Percentiles rank a stretch among this genome's conserved stretches.
phyloP scores from a whole-genome alignment of 64 coral and sea anemone genomes.

The Pachyseris speciosa region DNA sequence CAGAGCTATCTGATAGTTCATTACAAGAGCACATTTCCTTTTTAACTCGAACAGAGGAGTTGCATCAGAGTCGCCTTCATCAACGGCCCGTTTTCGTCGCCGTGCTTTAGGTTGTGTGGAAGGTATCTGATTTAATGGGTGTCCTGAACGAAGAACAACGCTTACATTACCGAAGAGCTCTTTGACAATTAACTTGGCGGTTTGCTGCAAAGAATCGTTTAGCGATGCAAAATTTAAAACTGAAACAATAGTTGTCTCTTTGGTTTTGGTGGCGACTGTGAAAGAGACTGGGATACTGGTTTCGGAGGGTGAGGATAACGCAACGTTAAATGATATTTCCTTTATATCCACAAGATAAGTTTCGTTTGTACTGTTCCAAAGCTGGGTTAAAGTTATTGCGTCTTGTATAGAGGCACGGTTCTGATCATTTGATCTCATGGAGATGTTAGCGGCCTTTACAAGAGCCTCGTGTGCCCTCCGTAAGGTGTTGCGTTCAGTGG shows the following conservation, averaged over 20 bases:
- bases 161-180: conserved; percentile 25
- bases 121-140: conserved; percentile 10
- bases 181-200: conserved; percentile 4
- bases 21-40: conserved; percentile 56
- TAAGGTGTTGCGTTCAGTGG: conserved; percentile 15
- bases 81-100: conserved; percentile 10
- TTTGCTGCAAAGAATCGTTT: not conserved
- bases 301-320: not conserved
- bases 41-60: conserved; percentile 21
- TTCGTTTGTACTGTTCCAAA: not conserved
- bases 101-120: not conserved
- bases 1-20: conserved; percentile 51
- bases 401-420: conserved; percentile 20
- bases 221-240: not conserved
- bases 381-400: conserved; percentile 4
- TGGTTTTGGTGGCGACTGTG: not conserved
- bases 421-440: not conserved
- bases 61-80: not conserved
- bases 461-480: conserved; percentile 16
- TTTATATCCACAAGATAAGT: not conserved
- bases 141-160: not conserved
- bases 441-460: not conserved
- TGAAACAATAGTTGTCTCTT: conserved; percentile 5
- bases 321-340: conserved; percentile 30
- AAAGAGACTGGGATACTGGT: conserved; percentile 19